Percentiles rank a stretch among this genome's conserved stretches.
phyloP scores from a whole-genome alignment of 2,888 invertebrate species.

The Lasioglossum vierecki region DNA sequence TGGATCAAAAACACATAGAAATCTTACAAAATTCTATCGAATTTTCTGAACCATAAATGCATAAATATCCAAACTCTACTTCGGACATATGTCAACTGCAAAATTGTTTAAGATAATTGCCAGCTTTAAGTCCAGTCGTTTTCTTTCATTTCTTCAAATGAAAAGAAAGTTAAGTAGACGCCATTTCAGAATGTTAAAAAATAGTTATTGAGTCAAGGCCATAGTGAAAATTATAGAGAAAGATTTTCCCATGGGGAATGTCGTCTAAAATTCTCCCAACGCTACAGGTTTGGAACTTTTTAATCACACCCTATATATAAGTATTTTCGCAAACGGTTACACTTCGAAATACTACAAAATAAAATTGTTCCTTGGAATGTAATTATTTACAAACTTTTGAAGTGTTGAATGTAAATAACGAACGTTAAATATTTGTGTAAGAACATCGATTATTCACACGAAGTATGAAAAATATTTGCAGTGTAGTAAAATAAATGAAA shows the following conservation, averaged over 20 bases:
- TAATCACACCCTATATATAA: neutral
- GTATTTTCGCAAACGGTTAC: constrained; percentile 12
- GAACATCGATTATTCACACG: constrained; percentile 29
- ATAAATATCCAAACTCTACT: no score
- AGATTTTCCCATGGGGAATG: neutral
- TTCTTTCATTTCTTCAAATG: neutral
- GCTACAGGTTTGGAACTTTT: neutral
- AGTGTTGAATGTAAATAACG: constrained; percentile 25
- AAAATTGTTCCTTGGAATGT: constrained; percentile 55
- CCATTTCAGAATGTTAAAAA: neutral
- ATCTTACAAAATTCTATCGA: no score
- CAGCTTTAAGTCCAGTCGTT: neutral
- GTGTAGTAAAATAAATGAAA: constrained; percentile 54
- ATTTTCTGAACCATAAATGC: no score
- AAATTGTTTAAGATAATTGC: neutral
- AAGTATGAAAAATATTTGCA: constrained; percentile 53
- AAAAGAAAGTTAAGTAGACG: neutral
- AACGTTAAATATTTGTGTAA: constrained; percentile 29
- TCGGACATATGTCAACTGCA: neutral
- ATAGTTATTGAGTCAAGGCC: neutral
- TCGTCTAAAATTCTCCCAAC: neutral
- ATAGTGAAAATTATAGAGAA: neutral
- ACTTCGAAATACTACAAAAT: constrained; percentile 12
- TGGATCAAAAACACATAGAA: no score
- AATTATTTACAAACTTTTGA: constrained; percentile 36